phyloP scores from a whole-genome alignment of 2,797 vertebrate genomes.

The Champsocephalus gunnari region DNA sequence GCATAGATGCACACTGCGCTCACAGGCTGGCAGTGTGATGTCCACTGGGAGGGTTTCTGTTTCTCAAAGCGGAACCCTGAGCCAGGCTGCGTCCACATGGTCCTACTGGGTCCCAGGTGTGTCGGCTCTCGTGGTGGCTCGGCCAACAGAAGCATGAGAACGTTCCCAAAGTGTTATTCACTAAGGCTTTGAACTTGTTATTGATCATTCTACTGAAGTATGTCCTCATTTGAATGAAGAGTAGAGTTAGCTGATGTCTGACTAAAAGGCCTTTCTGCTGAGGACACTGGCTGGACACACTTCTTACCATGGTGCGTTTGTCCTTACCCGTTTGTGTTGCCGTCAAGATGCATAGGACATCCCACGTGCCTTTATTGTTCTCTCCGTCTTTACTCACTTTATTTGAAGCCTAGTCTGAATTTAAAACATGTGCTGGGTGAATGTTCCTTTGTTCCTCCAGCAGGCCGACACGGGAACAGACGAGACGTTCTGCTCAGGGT shows the following conservation, averaged over 20 bases:
- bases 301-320: not conserved
- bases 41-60: not conserved
- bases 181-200: not conserved
- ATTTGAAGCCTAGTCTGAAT: slow-evolving; percentile 35
- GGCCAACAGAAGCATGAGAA: not conserved
- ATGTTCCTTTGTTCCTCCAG: slow-evolving; percentile 26
- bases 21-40: too few species aligned
- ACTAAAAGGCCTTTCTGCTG: not conserved
- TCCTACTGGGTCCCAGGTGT: too few species aligned
- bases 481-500: slow-evolving; percentile 11
- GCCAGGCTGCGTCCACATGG: not conserved
- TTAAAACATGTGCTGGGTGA: slow-evolving; percentile 30
- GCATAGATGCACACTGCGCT: too few species aligned
- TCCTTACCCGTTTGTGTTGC: slow-evolving; percentile 3
- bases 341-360: slow-evolving; percentile 14
- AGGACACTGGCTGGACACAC: not conserved
- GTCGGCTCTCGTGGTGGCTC: not conserved
- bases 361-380: slow-evolving; percentile 20
- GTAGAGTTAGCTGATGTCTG: not conserved
- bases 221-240: not conserved
- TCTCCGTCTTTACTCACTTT: slow-evolving; percentile 12
- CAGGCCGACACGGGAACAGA: slow-evolving; percentile 25
- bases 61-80: not conserved
- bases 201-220: not conserved
- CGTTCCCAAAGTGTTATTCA: not conserved